Evolutionary conservation across 2,888 invertebrate genomes (phyloP).

Genomic region (Meteorus cinctellus): DNA sequence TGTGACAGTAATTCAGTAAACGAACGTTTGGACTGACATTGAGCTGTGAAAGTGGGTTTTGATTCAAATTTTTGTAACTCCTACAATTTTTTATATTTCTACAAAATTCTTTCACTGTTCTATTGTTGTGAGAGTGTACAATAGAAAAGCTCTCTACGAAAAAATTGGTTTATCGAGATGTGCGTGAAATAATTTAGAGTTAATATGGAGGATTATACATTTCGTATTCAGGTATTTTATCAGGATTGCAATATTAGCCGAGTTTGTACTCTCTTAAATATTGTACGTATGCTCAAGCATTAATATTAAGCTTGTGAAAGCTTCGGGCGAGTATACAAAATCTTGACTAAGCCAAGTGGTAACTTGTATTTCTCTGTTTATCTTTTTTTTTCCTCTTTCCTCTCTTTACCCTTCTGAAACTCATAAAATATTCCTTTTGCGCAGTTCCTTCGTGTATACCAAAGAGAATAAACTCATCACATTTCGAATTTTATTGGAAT

Average conservation of each 20-base stretch:
- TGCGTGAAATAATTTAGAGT: no score
- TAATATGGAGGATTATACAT: not conserved
- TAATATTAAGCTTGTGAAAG: constrained; percentile 1
- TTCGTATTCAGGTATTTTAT: not conserved
- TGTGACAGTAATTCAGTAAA: no score
- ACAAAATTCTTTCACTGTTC: no score
- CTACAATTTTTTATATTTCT: no score
- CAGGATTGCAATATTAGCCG: not conserved
- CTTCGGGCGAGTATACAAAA: not conserved
- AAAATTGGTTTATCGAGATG: no score
- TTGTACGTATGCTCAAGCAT: not conserved
- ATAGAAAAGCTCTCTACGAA: no score
- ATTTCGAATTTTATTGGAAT: not conserved
- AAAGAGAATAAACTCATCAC: constrained; percentile 7
- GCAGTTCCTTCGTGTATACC: not conserved
- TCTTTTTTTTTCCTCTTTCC: not conserved
- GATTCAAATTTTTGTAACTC: no score
- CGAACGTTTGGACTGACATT: no score
- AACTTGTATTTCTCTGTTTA: not conserved
- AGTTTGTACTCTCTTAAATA: not conserved
- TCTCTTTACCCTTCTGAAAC: not conserved
- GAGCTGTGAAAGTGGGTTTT: no score
- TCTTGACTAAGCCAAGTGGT: constrained; percentile 7
- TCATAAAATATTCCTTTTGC: constrained; percentile 3
- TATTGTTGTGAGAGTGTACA: no score